Base-by-base conservation (phyloP, 2,797 vertebrate species). In the Carduelis carduelis region DNA sequence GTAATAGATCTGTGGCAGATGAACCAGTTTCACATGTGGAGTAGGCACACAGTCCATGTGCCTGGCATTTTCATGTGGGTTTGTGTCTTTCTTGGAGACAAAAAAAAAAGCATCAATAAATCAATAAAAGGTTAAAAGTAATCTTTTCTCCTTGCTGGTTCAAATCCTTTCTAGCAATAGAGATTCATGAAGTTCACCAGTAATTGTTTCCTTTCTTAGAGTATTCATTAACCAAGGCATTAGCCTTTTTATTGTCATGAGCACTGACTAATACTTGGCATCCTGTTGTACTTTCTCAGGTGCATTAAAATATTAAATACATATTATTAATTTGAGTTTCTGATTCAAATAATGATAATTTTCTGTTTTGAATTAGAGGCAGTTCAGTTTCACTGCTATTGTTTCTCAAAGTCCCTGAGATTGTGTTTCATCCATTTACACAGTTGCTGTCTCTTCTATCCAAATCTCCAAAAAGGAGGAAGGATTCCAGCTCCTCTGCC, bases 51-150 rank as follows among this genome's bases (percentile, higher is more conserved):
- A 66, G 30, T 28, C 27, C 20, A 0, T 28, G 56, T 78, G 65
- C 49, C 57, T 59, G 65, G 53, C 41, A 50, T 83, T 82, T 74
- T 75, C 65, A 47, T 72, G 28, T 47, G 60, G 11, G 34, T 44
- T 91, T 91, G 26, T 78, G 49, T 89, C 83, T 92, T 32, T 78
- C 90, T 71, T 52, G 28, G 66, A 91, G 65, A 14, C 17, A 60
- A 65, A 91, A 82, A 89, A 41, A 68, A 26, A 53, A 23, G 30
- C 28, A 11, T 57, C 78, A 71, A 93, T 94, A 89, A 87, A 96
- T 96, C 90, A 91, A 91, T 94, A 59, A 82, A 93, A 93, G 70
- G 68, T 95, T 95, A 89, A 87, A 84, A 93, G 82, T 87, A 84
- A 60, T 90, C 65, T 92, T 84, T 95, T 92, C 49, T 95, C 55